Evolutionary conservation across 2,113 vertebrate genomes (phyloP).

Genomic region (Terrapene triunguis): DNA sequence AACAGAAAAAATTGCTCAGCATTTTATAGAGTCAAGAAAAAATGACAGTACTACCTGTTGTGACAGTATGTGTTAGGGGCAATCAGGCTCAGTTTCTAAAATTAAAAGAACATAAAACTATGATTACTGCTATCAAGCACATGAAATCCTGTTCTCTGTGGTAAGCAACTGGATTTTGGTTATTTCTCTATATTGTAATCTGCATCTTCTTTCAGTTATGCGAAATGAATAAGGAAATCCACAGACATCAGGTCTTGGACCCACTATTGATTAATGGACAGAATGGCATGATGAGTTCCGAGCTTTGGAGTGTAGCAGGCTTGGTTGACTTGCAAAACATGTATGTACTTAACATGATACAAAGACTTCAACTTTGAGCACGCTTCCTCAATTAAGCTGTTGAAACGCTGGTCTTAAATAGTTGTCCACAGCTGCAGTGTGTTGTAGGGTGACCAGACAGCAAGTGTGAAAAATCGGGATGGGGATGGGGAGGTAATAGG

Average conservation of each 20-base stretch:
- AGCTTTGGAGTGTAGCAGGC: background rate
- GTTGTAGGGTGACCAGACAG: background rate
- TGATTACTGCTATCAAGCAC: background rate
- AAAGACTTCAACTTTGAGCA: slow-evolving; percentile 7
- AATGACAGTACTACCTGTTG: background rate
- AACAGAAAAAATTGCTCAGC: background rate
- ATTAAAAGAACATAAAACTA: background rate
- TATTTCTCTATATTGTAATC: background rate
- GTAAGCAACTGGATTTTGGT: background rate
- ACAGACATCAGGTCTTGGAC: background rate
- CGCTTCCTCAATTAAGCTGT: slow-evolving; percentile 15
- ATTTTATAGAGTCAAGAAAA: background rate
- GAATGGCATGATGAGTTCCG: background rate
- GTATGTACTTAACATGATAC: background rate
- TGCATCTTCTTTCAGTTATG: background rate
- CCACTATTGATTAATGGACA: background rate
- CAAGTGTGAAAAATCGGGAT: too few relatives aligned
- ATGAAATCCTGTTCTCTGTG: background rate
- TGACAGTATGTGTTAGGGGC: background rate
- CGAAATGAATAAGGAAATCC: background rate
- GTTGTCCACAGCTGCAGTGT: background rate
- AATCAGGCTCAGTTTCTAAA: background rate
- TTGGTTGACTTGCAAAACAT: background rate
- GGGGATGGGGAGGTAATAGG: too few relatives aligned
- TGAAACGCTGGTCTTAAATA: background rate